Conservation (phyloP, 2,797 vertebrate genomes). For the Acipenser transmontanus region DNA sequence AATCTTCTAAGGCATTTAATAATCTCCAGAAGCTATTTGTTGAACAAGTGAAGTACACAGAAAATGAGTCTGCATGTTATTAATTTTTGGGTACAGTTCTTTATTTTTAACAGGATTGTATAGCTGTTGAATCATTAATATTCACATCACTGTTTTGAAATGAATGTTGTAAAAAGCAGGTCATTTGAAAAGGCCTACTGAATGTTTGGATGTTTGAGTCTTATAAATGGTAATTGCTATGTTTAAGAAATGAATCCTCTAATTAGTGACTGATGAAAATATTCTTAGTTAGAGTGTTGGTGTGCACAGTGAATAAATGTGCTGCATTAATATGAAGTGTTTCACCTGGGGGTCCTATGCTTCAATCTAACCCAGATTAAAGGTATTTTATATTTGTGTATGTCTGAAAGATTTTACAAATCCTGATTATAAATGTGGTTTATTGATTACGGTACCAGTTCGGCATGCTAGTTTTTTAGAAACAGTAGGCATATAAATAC, state of each 20-base stretch:
- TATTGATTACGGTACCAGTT: no score
- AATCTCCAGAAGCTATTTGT: slow-evolving; percentile 19
- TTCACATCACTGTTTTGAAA: slow-evolving; percentile 23
- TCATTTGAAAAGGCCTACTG: slow-evolving; percentile 37
- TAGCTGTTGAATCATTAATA: slow-evolving; percentile 35
- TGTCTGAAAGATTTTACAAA: no score
- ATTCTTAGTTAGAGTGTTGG: slow-evolving; percentile 27
- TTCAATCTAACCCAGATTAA: no score
- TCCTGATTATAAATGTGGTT: no score
- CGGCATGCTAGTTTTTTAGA: no score
- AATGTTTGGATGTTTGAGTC: slow-evolving; percentile 29
- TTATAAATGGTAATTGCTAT: slow-evolving; percentile 36
- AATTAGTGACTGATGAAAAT: slow-evolving; percentile 40
- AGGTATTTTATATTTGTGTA: no score
- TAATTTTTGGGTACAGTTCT: slow-evolving; percentile 22
- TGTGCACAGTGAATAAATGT: slow-evolving; percentile 21
- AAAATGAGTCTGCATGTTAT: slow-evolving; percentile 26
- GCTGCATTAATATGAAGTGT: not conserved
- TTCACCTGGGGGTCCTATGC: no score
- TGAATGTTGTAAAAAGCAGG: slow-evolving; percentile 24
- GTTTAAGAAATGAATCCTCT: slow-evolving; percentile 31
- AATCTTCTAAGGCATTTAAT: not conserved
- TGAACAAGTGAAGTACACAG: slow-evolving; percentile 26
- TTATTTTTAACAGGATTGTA: slow-evolving; percentile 30
- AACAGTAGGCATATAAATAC: no score